phyloP scores from a whole-genome alignment of 2,113 vertebrate species.

The Speoplatyrhinus poulsoni region DNA sequence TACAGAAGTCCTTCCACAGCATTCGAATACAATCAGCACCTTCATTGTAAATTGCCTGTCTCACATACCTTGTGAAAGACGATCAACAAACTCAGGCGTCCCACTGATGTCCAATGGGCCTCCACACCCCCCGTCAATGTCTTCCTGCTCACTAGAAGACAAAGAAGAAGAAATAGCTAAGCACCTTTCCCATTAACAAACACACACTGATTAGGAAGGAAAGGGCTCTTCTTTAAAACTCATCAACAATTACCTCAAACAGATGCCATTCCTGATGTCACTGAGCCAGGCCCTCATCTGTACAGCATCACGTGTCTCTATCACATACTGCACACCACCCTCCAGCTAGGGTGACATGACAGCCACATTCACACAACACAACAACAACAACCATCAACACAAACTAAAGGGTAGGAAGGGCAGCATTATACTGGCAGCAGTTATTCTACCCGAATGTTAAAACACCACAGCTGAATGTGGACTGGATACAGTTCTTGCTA shows the following conservation, averaged over 20 bases:
- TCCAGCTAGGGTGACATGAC: constrained; percentile 73
- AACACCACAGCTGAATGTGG: too few species aligned
- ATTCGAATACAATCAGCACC: neutral
- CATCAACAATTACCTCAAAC: constrained; percentile 76
- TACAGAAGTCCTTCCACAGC: too few species aligned
- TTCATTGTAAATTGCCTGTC: neutral
- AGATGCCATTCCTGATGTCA: constrained; percentile 88
- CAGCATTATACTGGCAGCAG: too few species aligned
- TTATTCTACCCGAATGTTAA: too few species aligned
- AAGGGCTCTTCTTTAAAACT: too few species aligned
- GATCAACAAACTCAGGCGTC: constrained; percentile 80
- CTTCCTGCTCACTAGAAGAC: constrained; percentile 76
- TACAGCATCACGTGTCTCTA: constrained; percentile 85
- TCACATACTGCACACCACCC: constrained; percentile 82
- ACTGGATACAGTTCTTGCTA: too few species aligned
- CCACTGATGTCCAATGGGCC: constrained; percentile 79
- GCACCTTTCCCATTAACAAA: too few species aligned
- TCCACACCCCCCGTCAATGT: constrained; percentile 74
- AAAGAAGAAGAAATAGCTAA: neutral
- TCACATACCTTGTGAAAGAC: constrained; percentile 81
- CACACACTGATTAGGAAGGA: too few species aligned
- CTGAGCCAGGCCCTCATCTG: constrained; percentile 91
- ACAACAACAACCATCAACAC: neutral
- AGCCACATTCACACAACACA: neutral
- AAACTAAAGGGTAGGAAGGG: too few species aligned